Conservation (phyloP, 2,113 vertebrate genomes). For the Boleophthalmus pectinirostris region DNA sequence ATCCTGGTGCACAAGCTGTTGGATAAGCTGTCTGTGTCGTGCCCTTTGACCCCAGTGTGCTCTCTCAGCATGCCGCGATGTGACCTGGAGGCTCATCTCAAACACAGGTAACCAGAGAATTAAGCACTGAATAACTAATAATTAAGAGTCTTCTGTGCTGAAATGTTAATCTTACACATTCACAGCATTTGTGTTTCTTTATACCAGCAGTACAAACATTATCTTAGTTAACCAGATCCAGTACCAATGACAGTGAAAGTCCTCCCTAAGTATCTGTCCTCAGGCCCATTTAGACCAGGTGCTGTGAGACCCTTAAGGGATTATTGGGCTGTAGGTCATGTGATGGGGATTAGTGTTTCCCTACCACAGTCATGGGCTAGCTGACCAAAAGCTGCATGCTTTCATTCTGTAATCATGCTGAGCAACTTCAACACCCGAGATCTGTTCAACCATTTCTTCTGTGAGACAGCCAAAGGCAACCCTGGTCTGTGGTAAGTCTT, state of each 20-base stretch:
- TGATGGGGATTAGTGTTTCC: conserved; percentile 78
- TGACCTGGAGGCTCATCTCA: conserved; percentile 94
- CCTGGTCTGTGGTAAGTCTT: conserved; percentile 77
- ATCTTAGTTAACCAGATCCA: conserved; percentile 4
- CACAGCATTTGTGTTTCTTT: not conserved
- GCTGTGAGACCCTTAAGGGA: conserved; percentile 66
- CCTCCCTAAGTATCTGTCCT: conserved; percentile 42
- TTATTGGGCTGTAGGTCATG: conserved; percentile 78
- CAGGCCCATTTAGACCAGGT: conserved; percentile 64
- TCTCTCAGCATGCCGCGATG: conserved; percentile 94
- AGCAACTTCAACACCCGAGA: conserved; percentile 80
- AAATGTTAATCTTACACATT: not conserved
- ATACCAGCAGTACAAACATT: not conserved
- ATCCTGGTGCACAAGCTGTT: conserved; percentile 97
- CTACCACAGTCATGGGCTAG: conserved; percentile 70
- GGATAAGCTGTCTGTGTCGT: conserved; percentile 92
- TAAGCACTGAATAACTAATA: not conserved
- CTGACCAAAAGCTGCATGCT: conserved; percentile 55
- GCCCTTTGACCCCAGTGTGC: conserved; percentile 87
- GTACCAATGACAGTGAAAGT: conserved; percentile 10
- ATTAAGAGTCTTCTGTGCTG: not conserved
- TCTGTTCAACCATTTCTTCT: conserved; percentile 81
- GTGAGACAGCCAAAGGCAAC: conserved; percentile 79
- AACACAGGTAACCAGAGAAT: conserved; percentile 85
- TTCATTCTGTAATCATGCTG: conserved; percentile 74